Base-by-base conservation (phyloP, 2,113 vertebrate genomes). In the Barnardius zonarius region DNA sequence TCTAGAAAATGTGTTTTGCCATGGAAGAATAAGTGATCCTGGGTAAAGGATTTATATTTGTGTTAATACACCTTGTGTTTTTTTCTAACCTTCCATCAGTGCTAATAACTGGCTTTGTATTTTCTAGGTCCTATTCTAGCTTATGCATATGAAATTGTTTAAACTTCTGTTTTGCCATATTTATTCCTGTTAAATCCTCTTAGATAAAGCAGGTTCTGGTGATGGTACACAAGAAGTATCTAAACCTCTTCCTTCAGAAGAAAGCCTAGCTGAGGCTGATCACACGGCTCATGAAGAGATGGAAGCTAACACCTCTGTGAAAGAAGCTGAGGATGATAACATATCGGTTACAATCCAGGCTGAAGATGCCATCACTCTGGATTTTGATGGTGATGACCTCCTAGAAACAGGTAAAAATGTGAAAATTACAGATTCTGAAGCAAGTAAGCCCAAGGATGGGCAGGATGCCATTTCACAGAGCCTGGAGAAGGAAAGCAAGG, bases 371-470 rank as follows among this genome's bases (percentile, higher is more conserved):
- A 99, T 99, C 98, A 99, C 99, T 96, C 98, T 99, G 97, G 99
- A 99, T 98, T 99, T 99, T 98, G 99, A 99, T 99, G 99, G 99
- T 93, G 99, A 99, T 97, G 99, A 99, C 97, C 99, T 99, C 98
- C 99, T 99, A 98, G 99, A 99, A 98, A 99, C 99, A 99, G 99
- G 99, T 99, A 99, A 99, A 99, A 99, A 99, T 99, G 98, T 99
- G 99, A 99, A 99, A 99, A 99, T 99, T 99, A 99, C 99, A 99
- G 99, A 99, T 99, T 98, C 99, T 97, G 99, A 99, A 98, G 98
- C 98, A 97, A 99, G 98, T 98, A 99, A 99, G 98, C 98, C 98
- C 98, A 98, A 98, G 96, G 99, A 99, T 96, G 99, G 98, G 97
- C 98, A 98, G 96, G 99, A 98, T 97, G 91, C 97, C 98, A 98